phyloP scores from a whole-genome alignment of 2,888 invertebrate species.

The Drosophila peninsularis region DNA sequence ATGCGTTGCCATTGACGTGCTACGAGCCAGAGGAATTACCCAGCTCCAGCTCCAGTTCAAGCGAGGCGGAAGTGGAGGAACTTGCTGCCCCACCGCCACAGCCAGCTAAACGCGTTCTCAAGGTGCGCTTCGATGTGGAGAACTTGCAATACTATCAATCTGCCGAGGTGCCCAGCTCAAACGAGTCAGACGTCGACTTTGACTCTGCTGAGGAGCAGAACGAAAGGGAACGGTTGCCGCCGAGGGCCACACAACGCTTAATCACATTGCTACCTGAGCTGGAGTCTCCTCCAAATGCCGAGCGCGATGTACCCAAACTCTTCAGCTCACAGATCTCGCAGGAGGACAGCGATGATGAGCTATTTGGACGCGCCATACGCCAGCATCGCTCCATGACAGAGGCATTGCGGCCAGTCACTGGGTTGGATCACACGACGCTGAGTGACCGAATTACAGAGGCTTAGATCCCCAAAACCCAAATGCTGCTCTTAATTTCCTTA shows the following conservation, averaged over 20 bases:
- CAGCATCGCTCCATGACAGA: conserved; percentile 85
- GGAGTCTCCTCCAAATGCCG: conserved; percentile 1
- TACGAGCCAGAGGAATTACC: conserved; percentile 61
- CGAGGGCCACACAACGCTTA: conserved; percentile 63
- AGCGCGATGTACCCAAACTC: conserved; percentile 50
- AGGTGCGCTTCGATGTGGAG: conserved; percentile 78
- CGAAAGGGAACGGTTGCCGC: conserved; percentile 19
- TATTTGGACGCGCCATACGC: conserved; percentile 84
- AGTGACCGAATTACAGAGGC: conserved; percentile 43
- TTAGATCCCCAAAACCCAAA: conserved; percentile 32
- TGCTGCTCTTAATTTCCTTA: conserved; percentile 62
- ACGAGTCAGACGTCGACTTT: conserved; percentile 43
- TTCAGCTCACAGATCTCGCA: conserved; percentile 73
- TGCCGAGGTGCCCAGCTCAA: conserved; percentile 51
- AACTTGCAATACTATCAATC: conserved; percentile 70
- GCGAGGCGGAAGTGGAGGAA: conserved; percentile 48
- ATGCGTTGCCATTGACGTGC: conserved; percentile 55
- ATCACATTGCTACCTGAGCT: conserved; percentile 20
- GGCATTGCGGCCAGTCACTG: conserved; percentile 69
- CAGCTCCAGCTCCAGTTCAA: conserved; percentile 52
- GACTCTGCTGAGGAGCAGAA: conserved; percentile 25
- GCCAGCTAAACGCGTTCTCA: conserved; percentile 58
- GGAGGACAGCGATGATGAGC: conserved; percentile 56
- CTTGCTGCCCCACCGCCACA: conserved; percentile 31
- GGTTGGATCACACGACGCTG: conserved; percentile 12